These are phyloP conservation scores for Nannoperca obscura DNA, from an alignment of 2,797 vertebrate genomes.

Conservation along the genomic window DNA sequence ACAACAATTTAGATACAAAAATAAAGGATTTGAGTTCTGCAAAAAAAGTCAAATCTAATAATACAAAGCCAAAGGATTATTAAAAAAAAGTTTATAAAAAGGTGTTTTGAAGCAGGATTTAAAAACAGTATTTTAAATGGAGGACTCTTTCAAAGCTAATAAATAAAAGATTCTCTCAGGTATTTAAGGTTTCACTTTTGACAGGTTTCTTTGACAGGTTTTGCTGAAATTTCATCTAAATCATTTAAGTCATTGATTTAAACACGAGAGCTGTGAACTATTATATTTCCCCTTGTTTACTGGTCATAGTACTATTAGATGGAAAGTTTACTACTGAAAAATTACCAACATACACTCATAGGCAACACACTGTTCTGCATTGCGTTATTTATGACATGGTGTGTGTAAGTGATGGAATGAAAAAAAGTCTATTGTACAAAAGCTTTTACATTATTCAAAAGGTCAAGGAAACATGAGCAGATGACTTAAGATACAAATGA, in stretches of 20 bases:
- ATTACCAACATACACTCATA: neutral
- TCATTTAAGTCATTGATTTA: neutral
- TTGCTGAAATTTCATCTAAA: neutral
- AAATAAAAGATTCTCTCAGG: neutral
- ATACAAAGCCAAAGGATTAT: neutral
- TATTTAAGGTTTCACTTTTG: neutral
- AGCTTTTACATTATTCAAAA: constrained; percentile 1
- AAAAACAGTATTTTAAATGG: neutral
- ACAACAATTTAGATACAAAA: neutral
- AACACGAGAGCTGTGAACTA: neutral
- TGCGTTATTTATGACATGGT: neutral
- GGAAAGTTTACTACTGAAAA: neutral
- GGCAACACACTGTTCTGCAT: neutral
- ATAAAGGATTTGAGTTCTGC: neutral
- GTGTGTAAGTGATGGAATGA: neutral
- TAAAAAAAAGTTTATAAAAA: neutral
- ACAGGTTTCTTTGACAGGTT: neutral
- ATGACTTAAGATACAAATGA: neutral
- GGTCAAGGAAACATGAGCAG: neutral
- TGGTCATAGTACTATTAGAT: neutral
- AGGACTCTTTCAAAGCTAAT: neutral
- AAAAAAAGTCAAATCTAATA: neutral
- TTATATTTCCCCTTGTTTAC: neutral
- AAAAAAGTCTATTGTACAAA: neutral
- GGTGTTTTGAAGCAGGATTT: neutral